Evolutionary conservation across 2,113 vertebrate genomes (phyloP).

Genomic region (Hemiscyllium ocellatum): DNA sequence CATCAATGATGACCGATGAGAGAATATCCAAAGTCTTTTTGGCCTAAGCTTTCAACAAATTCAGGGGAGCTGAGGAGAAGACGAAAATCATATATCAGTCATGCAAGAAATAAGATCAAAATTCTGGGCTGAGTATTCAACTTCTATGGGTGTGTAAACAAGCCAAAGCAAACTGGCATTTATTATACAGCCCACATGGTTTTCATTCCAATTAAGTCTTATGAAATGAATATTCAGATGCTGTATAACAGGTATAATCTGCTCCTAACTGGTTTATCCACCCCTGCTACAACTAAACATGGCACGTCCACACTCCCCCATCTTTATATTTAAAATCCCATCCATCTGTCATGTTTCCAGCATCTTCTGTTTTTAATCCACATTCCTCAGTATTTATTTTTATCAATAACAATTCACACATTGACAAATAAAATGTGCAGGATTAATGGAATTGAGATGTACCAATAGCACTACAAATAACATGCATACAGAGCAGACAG

Average conservation of each 20-base stretch:
- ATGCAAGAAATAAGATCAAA: not conserved
- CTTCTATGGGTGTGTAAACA: not conserved
- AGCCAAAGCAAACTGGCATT: not conserved
- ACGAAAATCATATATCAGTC: not conserved
- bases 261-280: not conserved
- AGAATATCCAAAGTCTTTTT: not conserved
- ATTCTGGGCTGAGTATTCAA: not conserved
- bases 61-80: not conserved
- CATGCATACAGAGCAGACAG: not conserved
- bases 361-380: not conserved
- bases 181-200: not conserved
- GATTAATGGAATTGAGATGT: not conserved
- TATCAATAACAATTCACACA: not conserved
- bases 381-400: not conserved
- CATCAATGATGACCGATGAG: not conserved
- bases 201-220: not conserved
- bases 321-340: slow-evolving; percentile 6
- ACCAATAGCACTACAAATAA: not conserved
- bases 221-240: not conserved
- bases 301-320: not conserved
- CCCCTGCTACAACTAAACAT: not conserved
- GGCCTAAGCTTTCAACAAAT: not conserved
- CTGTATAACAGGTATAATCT: not conserved
- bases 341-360: not conserved
- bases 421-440: not conserved